Conservation (phyloP, 1,140 invertebrate species). For the Saccostrea glomerata region DNA sequence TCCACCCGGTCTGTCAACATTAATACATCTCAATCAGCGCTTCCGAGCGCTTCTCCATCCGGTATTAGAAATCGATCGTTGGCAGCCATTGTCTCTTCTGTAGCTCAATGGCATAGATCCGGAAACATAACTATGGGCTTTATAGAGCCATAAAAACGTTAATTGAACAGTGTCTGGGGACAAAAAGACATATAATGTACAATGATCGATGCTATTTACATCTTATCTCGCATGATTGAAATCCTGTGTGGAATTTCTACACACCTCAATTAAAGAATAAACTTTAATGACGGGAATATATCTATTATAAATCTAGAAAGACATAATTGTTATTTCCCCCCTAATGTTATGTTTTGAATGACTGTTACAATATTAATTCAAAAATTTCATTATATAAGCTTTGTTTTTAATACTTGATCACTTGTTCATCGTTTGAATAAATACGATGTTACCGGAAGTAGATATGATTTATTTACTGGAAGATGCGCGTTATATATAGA, state of each 20-base stretch:
- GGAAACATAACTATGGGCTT: constrained; percentile 27
- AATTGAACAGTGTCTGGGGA: constrained; percentile 9
- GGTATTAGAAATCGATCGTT: constrained; percentile 17
- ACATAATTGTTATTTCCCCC: no score
- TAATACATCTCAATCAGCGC: neutral
- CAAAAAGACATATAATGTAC: constrained; percentile 32
- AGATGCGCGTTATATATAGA: no score
- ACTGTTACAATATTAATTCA: no score
- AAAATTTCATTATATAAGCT: no score
- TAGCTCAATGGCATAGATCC: neutral
- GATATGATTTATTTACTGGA: no score
- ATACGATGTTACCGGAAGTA: no score
- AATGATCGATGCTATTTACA: constrained; percentile 31
- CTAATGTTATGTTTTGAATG: no score
- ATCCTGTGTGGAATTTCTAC: neutral
- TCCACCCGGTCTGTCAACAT: neutral
- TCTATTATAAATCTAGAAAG: no score
- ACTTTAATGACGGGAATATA: neutral
- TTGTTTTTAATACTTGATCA: no score
- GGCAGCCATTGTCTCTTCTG: neutral
- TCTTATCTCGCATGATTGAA: neutral
- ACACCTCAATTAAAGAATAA: constrained; percentile 1
- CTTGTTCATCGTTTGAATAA: no score
- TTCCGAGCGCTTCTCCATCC: constrained; percentile 26
- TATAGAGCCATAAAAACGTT: constrained; percentile 28